Conservation (phyloP, 2,888 invertebrate genomes). For the Tiliacea citrago region DNA sequence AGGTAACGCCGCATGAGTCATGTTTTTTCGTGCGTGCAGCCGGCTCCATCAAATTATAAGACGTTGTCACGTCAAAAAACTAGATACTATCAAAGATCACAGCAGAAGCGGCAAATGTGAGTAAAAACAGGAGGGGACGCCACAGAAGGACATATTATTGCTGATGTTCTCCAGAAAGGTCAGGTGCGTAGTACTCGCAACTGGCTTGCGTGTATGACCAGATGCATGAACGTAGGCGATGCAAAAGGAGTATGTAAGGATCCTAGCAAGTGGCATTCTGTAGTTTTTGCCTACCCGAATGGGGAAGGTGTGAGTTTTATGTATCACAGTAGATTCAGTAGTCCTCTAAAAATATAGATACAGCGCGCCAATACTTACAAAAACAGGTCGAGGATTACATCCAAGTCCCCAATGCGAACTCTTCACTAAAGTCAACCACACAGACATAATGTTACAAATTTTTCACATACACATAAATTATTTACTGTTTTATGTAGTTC, state of each 20-base stretch:
- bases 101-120: neutral
- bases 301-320: neutral
- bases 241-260: no score
- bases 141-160: no score
- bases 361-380: slow-evolving; percentile 80
- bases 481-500: slow-evolving; percentile 31
- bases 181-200: no score
- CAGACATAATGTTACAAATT: slow-evolving; percentile 85
- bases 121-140: neutral
- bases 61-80: no score
- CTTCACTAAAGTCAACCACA: slow-evolving; percentile 91
- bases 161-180: no score
- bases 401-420: slow-evolving; percentile 86
- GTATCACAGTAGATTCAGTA: neutral
- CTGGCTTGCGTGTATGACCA: no score
- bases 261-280: no score
- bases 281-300: neutral
- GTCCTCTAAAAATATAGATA: neutral
- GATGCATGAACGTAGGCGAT: no score
- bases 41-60: no score
- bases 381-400: slow-evolving; percentile 83
- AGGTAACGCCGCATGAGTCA: no score
- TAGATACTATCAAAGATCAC: neutral
- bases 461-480: slow-evolving; percentile 22
- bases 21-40: no score